phyloP scores from a whole-genome alignment of 2,797 vertebrate species.

The Cephalopachus bancanus region DNA sequence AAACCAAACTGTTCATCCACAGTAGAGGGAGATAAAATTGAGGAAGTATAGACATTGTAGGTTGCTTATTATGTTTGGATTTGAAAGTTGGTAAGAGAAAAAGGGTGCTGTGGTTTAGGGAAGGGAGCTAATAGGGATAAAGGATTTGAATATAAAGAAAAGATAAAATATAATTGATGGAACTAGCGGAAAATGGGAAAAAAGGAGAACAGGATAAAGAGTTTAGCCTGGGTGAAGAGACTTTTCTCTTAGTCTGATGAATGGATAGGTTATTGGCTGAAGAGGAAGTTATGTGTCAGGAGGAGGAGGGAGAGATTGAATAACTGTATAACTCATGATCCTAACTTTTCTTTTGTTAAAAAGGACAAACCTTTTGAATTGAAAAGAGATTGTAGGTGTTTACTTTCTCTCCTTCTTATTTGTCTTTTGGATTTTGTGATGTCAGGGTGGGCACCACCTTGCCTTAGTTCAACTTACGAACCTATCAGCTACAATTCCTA shows the following conservation, averaged over 20 bases:
- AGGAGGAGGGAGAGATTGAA: background rate
- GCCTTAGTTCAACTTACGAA: background rate
- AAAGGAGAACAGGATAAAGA: background rate
- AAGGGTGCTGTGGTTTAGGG: background rate
- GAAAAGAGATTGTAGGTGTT: background rate
- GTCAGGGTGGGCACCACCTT: background rate
- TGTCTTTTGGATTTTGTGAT: background rate
- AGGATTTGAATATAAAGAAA: background rate
- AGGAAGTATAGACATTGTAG: background rate
- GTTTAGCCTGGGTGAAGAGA: background rate
- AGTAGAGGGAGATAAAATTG: background rate
- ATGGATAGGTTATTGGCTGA: background rate
- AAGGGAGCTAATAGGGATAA: background rate
- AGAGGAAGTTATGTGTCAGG: background rate
- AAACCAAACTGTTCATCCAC: background rate
- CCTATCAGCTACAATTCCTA: background rate
- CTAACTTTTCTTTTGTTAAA: slow-evolving; percentile 18
- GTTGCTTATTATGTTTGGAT: background rate
- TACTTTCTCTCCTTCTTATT: background rate
- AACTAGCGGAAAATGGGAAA: background rate
- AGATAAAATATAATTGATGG: background rate
- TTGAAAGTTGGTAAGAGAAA: background rate
- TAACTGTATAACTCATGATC: background rate
- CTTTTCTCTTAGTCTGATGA: background rate
- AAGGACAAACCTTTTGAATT: background rate